Evolutionary conservation across 2,113 vertebrate genomes (phyloP).

Genomic region (Eretmochelys imbricata): DNA sequence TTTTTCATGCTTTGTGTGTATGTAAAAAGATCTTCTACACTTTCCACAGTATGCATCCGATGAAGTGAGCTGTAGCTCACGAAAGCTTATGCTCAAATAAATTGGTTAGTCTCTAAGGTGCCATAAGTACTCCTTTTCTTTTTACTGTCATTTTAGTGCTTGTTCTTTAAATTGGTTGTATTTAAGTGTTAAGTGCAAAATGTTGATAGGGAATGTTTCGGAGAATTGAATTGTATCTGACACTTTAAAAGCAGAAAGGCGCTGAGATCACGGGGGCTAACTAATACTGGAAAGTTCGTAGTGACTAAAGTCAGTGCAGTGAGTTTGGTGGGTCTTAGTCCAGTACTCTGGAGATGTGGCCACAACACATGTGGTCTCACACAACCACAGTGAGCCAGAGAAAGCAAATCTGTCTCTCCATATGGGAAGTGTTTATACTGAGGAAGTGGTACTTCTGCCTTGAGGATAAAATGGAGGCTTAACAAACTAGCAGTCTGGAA

Average conservation of each 20-base stretch:
- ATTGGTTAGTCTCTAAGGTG: no score
- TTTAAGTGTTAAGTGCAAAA: not conserved
- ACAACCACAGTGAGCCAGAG: not conserved
- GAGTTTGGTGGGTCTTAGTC: not conserved
- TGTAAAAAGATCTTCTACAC: no score
- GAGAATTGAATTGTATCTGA: not conserved
- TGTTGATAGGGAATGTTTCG: not conserved
- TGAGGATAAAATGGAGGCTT: rapidly evolving
- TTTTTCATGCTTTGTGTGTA: no score
- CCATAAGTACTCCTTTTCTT: no score
- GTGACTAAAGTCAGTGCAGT: not conserved
- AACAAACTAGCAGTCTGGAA: rapidly evolving
- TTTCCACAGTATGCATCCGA: no score
- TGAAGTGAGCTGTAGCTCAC: no score
- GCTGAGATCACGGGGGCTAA: not conserved
- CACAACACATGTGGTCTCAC: no score
- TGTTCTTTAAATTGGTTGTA: not conserved
- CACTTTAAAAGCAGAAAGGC: not conserved
- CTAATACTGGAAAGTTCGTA: not conserved
- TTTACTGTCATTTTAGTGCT: rapidly evolving
- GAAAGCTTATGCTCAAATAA: no score
- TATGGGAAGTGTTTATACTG: not conserved
- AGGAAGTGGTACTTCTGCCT: rapidly evolving
- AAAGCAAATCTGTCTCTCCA: not conserved
- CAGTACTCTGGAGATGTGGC: not conserved